Base-by-base conservation (phyloP, 2,888 invertebrate genomes). In the Crocallis elinguaria region DNA sequence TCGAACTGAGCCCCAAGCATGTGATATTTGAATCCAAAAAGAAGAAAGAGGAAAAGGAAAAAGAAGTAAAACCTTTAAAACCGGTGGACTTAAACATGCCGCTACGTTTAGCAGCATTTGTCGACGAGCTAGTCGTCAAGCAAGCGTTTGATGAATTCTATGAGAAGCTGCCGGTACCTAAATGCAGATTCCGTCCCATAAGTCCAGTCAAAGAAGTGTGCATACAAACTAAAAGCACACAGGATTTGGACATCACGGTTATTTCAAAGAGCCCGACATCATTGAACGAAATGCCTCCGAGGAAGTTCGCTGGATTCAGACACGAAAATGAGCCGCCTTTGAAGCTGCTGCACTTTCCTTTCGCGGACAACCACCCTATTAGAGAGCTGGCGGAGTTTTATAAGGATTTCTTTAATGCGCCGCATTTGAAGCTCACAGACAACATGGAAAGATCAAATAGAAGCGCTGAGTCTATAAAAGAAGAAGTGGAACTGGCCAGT, bases 361-460 rank as follows among this genome's bases (percentile, higher is more conserved):
- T 96, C 73, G 96, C 96, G 8, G 95, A 94, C 58, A 88, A 93
- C 36, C 95, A 94, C 72, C 93, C 94, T 0, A 94, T 95, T 71
- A 93, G 93, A 51, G 96, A 97, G 77, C 87, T 97, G 60, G 95
- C 96, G 0, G 93, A 94, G 66, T 96, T 97, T 83, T 96, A 95
- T 79, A 93, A 95, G 37, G 96, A 96, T 62, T 96, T 96, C 81
- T 95, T 96, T 78, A 94, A 94, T 63, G 96, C 97, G 1, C 91
- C 91, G 2, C 82, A 88, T 67, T 73, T 90, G 53, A 88, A 88
- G 39, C 60, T 89, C 5, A 78, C 79, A 0, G 85, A 85, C 2
- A 80, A 84, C 19, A 36, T 71, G 27, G 67, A 57, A 13, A 43
- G 21, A 49, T 71, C 67, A 2, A 67, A 60, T 1, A 74, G 72